phyloP scores from a whole-genome alignment of 2,797 vertebrate species.

The Muraenolepis orangiensis region DNA sequence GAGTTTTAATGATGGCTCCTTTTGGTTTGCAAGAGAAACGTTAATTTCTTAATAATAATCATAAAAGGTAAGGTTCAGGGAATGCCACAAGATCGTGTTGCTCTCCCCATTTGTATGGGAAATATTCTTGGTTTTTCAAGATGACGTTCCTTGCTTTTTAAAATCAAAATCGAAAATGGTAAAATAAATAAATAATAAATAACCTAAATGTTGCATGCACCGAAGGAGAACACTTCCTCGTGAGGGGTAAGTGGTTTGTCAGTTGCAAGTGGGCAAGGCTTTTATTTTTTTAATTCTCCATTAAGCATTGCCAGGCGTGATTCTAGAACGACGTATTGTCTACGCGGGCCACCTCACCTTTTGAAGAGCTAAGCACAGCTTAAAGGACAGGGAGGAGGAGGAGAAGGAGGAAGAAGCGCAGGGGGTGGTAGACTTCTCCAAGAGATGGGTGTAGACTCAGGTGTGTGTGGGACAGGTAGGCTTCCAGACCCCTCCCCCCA shows the following conservation, averaged over 20 bases:
- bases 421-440: constrained; percentile 48
- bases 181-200: too few relatives aligned
- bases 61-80: neutral
- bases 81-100: neutral
- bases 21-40: neutral
- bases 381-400: neutral
- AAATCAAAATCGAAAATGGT: neutral
- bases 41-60: neutral
- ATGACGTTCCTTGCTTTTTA: neutral
- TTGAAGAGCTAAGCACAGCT: neutral
- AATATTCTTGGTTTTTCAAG: neutral
- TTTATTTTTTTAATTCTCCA: neutral
- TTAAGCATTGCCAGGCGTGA: neutral
- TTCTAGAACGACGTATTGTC: neutral
- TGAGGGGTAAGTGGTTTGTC: neutral
- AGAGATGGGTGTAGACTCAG: constrained; percentile 74
- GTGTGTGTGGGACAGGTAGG: constrained; percentile 94
- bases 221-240: neutral
- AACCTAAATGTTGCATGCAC: neutral
- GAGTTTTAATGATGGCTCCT: neutral
- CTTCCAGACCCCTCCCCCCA: constrained; percentile 80
- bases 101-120: neutral
- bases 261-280: neutral
- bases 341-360: neutral
- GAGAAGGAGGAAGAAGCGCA: constrained; percentile 20